Base-by-base conservation (phyloP, 2,797 vertebrate genomes). In the Limosa lapponica region DNA sequence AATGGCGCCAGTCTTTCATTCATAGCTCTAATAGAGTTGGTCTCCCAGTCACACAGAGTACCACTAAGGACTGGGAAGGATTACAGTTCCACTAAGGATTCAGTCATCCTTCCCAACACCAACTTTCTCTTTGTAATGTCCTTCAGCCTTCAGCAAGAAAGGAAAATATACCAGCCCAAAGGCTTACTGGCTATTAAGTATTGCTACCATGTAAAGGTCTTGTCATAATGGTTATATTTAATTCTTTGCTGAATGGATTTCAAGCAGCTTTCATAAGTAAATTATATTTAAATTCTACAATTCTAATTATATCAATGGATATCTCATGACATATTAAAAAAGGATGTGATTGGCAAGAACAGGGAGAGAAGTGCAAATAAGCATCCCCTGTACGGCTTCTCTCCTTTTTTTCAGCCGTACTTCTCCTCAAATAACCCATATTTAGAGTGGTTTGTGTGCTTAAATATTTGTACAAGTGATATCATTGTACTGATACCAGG, bases 351-450 rank as follows among this genome's bases (percentile, higher is more conserved):
- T 44, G 18, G 8, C 16, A 62, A 71, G 16, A 82, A 39, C 6
- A 85, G 16, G 7, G 6, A 72, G 2, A 74, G 1, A 11, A 58
- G 4, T 34, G 9, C 17, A 67, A 39, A 17, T 51, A 64, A 90
- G 5, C 11, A 71, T 49, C 9, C 15, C 69, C 24, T 48, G 4
- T 55, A 51, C 39, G 2, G 5, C n/a, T 82, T n/a, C 14, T 20
- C 34, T 44, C 14, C 2, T 23, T 13, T 43, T 80, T 52, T 52
- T 4, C 2, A 4, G 20, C 16, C 0, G 0, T 18, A 18, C 6
- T 62, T 83, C n/a, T 61, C 28, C 43, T 64, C 51, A 75, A 59
- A 59, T 27, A 78, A 66, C 6, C 5, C 43, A 12, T 65, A n/a
- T 74, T 30, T 79, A 62, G 24, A 78, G 22, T 52, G 7, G 5